Conservation (phyloP, 2,888 invertebrate genomes). For the Adineta ricciae region DNA sequence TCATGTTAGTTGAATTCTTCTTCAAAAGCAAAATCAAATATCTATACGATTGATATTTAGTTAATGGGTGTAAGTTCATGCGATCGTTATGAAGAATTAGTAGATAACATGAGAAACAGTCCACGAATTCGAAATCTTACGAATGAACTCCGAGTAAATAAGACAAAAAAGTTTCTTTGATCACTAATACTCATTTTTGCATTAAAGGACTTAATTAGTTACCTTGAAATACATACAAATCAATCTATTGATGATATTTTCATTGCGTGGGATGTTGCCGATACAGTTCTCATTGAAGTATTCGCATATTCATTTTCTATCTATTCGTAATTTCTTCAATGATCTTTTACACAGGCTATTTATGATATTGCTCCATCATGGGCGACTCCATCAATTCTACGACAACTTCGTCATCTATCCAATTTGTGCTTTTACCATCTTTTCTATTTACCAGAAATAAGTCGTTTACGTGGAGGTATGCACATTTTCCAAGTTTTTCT, state of each 20-base stretch:
- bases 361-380: neutral
- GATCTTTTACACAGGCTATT: neutral
- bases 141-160: neutral
- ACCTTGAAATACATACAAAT: slow-evolving; percentile 21
- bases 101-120: neutral
- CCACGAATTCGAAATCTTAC: neutral
- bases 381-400: neutral
- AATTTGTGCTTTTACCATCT: neutral
- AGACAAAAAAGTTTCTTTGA: neutral
- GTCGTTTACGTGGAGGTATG: slow-evolving; percentile 14
- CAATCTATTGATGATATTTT: slow-evolving; percentile 16
- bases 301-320: no score
- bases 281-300: slow-evolving; percentile 28
- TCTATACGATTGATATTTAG: neutral
- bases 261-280: slow-evolving; percentile 31
- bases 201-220: neutral
- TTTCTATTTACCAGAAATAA: neutral
- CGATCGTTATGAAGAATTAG: slow-evolving; percentile 21
- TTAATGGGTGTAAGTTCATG: neutral
- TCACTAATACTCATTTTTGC: neutral
- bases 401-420: neutral
- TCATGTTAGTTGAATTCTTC: neutral
- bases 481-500: neutral
- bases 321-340: neutral
- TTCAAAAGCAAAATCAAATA: neutral